A percentile compares a stretch with the other conserved stretches of the same genome.
Evolutionary conservation across 1,140 invertebrate genomes (phyloP).

Genomic region (Drosophila rhopaloa): DNA sequence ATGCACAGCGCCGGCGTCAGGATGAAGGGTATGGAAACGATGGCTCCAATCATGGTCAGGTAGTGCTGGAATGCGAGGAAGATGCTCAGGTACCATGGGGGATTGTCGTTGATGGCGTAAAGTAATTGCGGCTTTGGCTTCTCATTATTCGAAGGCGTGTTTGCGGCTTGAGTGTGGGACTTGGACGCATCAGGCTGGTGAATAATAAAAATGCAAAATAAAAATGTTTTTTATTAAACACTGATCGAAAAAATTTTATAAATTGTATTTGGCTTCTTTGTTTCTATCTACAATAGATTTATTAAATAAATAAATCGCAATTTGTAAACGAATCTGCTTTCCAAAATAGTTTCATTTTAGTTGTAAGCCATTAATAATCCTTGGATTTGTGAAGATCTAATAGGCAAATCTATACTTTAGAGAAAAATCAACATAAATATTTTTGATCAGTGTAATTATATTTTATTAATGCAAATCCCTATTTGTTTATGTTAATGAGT

Average conservation of each 20-base stretch:
- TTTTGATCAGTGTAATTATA: constrained; percentile 18
- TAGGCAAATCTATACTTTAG: neutral
- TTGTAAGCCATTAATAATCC: neutral
- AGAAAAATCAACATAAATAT: neutral
- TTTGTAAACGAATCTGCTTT: no score
- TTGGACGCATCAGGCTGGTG: constrained; percentile 40
- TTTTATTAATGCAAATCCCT: constrained; percentile 42
- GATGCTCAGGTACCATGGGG: constrained; percentile 93
- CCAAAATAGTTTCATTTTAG: neutral
- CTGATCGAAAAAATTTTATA: neutral
- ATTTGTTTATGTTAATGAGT: constrained; percentile 64
- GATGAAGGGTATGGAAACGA: constrained; percentile 93
- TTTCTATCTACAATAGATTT: no score
- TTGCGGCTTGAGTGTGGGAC: constrained; percentile 2
- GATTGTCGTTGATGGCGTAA: constrained; percentile 92
- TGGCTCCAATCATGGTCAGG: constrained; percentile 94
- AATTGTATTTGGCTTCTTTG: no score
- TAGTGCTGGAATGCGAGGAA: constrained; percentile 95
- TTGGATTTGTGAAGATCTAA: neutral
- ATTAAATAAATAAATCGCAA: no score
- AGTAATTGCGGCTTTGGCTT: constrained; percentile 66
- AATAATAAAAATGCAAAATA: neutral
- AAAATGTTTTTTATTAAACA: neutral
- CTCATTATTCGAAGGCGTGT: constrained; percentile 22
- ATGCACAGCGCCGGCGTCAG: constrained; percentile 93